Evolutionary conservation across 2,113 vertebrate species (phyloP), one percentile per base, ranked within the genome.

Genomic region (Campylomormyrus tamandua): DNA sequence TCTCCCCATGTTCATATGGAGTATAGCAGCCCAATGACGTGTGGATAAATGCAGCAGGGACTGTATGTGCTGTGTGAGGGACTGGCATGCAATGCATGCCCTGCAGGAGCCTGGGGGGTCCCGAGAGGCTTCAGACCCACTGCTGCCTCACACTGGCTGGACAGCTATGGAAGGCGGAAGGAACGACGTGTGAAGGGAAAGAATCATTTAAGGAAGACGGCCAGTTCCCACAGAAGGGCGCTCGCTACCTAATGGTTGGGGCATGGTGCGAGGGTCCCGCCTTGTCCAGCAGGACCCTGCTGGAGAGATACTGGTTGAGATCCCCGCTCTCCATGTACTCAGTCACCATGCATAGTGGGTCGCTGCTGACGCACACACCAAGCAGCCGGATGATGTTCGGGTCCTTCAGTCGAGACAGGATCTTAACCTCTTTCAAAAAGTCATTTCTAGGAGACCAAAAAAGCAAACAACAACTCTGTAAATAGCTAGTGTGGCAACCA

Each of bases 301-400:
- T 96, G 2, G 96, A 96, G 88, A 99, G 96, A 92, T 98, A 98
- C 93, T 98, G 97, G 94, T 99, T 98, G 52, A 99, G 95, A 94
- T 98, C 98, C 0, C 98, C 98, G 0, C 97, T 97, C 94, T 98
- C 97, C 98, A 99, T 99, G 95, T 98, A 99, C 91, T 99, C 98
- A 0, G 98, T 98, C 77, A 99, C 97, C 97, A 99, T 98, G 90
- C 97, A 98, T 39, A 97, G 96, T 0, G 98, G 98, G 86, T 98
- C 97, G 0, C 97, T 97, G 92, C 97, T 97, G 92, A 97, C 96
- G 56, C 97, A 99, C 91, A 98, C 97, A 0, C 98, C 98, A 93
- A 99, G 93, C 89, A 99, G 96, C n/a, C 96, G 95, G 92, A 99
- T 97, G 93, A 99, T 98, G 94, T 99, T 98, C 0, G 96, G 97